Percentiles rank a stretch among this genome's conserved stretches.
Evolutionary conservation across 1,140 invertebrate species (phyloP).

Genomic region (Gonioctena quinquepunctata): DNA sequence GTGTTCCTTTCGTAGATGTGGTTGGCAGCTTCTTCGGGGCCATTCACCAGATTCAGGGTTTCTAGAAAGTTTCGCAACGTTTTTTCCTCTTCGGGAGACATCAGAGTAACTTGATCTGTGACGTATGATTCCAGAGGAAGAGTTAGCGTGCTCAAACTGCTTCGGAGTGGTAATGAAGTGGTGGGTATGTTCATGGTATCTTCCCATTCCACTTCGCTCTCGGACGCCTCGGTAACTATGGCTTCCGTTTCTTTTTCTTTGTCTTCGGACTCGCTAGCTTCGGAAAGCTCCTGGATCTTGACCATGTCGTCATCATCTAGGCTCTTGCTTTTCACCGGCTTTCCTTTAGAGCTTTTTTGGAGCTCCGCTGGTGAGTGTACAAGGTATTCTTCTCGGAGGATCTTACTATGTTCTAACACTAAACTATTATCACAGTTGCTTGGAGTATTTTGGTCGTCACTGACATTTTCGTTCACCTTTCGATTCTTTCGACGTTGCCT

Average conservation of each 20-base stretch:
- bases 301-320: slow-evolving; percentile 61
- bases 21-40: slow-evolving; percentile 45
- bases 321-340: slow-evolving; percentile 60
- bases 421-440: not conserved
- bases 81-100: slow-evolving; percentile 58
- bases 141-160: slow-evolving; percentile 27
- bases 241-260: slow-evolving; percentile 52
- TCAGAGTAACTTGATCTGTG: slow-evolving; percentile 33
- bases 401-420: not conserved
- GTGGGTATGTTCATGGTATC: slow-evolving; percentile 40
- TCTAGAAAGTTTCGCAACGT: slow-evolving; percentile 62
- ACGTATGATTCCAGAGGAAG: slow-evolving; percentile 50
- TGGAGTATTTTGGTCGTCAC: not conserved
- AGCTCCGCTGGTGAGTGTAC: slow-evolving; percentile 8
- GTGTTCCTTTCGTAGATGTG: slow-evolving; percentile 35
- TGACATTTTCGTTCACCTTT: not conserved
- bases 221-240: slow-evolving; percentile 60
- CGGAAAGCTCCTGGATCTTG: slow-evolving; percentile 60
- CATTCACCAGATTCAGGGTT: slow-evolving; percentile 60
- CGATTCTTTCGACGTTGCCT: slow-evolving; percentile 30
- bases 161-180: not conserved
- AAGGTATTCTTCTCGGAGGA: not conserved
- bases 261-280: slow-evolving; percentile 44
- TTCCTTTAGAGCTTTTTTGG: slow-evolving; percentile 33
- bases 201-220: slow-evolving; percentile 62